phyloP scores from a whole-genome alignment of 1,140 invertebrate genomes.

The Wiebesia pumilae region DNA sequence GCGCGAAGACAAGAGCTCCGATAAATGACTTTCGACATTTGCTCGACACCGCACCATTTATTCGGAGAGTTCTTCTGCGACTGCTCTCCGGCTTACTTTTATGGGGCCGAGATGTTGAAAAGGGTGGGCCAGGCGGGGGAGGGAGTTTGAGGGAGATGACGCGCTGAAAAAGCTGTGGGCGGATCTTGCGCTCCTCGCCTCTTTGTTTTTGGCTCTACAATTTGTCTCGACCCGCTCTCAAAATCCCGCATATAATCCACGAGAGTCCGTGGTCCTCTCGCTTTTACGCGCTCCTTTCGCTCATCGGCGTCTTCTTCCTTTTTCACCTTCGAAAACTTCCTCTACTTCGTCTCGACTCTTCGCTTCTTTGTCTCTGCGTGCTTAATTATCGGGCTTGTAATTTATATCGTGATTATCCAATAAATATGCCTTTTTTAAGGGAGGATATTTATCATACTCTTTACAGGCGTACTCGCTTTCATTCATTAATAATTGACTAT shows the following conservation, averaged over 20 bases:
- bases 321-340: neutral
- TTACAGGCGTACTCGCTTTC: too few relatives aligned
- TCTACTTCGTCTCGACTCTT: too few relatives aligned
- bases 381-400: conserved; percentile 7
- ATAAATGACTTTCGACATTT: too few relatives aligned
- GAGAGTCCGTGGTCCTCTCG: neutral
- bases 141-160: too few relatives aligned
- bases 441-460: neutral
- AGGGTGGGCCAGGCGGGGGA: too few relatives aligned
- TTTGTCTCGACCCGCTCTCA: conserved; percentile 16
- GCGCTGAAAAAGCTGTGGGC: neutral
- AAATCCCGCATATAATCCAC: conserved; percentile 12
- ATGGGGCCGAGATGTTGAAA: too few relatives aligned
- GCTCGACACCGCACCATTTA: neutral
- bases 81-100: neutral
- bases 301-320: neutral
- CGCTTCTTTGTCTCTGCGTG: neutral
- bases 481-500: too few relatives aligned
- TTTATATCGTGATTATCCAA: neutral
- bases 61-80: neutral
- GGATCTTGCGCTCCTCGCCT: conserved; percentile 2
- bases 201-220: conserved; percentile 25
- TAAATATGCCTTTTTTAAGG: neutral
- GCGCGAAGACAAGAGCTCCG: neutral
- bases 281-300: too few relatives aligned